A percentile compares a stretch with the other conserved stretches of the same genome.
These are phyloP conservation scores for Bradypodion ventrale DNA, from an alignment of 2,797 vertebrate genomes.

Conservation along the genomic window DNA sequence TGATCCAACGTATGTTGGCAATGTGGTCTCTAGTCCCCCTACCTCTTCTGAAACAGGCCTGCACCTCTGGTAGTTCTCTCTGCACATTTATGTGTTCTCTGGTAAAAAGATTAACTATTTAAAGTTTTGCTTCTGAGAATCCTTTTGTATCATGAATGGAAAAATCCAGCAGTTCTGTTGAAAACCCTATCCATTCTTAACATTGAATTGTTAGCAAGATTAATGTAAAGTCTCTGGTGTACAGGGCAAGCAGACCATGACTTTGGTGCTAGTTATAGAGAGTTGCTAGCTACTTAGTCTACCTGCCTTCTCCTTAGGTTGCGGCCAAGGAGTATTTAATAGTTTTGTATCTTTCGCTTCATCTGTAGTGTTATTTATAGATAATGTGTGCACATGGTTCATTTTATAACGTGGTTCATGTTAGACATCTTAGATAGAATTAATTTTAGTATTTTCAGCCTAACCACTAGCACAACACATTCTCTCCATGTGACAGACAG, in stretches of 20 bases:
- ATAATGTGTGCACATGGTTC: not conserved
- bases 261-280: not conserved
- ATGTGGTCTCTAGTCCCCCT: no score
- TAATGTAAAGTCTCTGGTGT: not conserved
- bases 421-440: not conserved
- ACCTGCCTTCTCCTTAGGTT: not conserved
- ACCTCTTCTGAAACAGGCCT: no score
- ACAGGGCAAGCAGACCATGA: no score
- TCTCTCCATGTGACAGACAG: no score
- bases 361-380: not conserved
- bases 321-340: not conserved
- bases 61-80: no score
- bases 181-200: not conserved
- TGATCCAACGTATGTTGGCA: no score
- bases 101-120: not conserved
- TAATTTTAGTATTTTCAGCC: not conserved
- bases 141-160: not conserved
- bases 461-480: not conserved
- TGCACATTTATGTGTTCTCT: not conserved
- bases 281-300: not conserved
- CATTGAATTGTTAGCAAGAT: conserved; percentile 1
- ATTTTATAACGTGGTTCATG: not conserved
- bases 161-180: not conserved
- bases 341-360: not conserved
- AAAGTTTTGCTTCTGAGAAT: not conserved